phyloP scores from a whole-genome alignment of 2,797 vertebrate species.

The Myotis pilosus region DNA sequence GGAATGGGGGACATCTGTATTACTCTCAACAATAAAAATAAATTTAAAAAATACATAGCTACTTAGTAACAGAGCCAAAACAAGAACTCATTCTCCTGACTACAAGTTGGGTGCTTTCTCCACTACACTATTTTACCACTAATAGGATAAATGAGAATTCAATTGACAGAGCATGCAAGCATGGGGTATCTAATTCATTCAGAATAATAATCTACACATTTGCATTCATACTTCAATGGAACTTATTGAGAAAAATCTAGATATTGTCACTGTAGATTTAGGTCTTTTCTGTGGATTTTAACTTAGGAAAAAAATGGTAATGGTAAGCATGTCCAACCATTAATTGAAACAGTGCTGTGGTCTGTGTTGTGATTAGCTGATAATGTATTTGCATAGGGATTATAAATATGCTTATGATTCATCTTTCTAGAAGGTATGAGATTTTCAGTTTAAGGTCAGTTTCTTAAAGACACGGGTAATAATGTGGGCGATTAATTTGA shows the following conservation, averaged over 20 bases:
- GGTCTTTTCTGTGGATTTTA: slow-evolving; percentile 7
- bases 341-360: slow-evolving; percentile 12
- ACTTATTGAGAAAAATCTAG: neutral
- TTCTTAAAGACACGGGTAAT: slow-evolving; percentile 31
- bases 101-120: neutral
- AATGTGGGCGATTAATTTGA: slow-evolving; percentile 16
- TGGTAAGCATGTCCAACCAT: neutral
- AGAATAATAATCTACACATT: neutral
- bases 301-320: neutral
- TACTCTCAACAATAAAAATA: neutral
- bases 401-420: neutral
- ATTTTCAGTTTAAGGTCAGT: neutral
- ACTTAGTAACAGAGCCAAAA: neutral
- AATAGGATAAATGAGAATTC: neutral
- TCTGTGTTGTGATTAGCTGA: neutral
- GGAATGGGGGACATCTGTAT: neutral
- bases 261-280: slow-evolving; percentile 1
- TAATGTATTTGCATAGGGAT: slow-evolving; percentile 1
- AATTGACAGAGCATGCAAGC: neutral
- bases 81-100: neutral
- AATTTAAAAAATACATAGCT: neutral
- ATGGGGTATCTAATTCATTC: neutral
- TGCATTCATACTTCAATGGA: neutral
- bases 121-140: neutral
- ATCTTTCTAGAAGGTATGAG: neutral